These are phyloP conservation scores for Cynoglossus semilaevis DNA, from an alignment of 2,113 vertebrate genomes.

Conservation along the genomic window DNA sequence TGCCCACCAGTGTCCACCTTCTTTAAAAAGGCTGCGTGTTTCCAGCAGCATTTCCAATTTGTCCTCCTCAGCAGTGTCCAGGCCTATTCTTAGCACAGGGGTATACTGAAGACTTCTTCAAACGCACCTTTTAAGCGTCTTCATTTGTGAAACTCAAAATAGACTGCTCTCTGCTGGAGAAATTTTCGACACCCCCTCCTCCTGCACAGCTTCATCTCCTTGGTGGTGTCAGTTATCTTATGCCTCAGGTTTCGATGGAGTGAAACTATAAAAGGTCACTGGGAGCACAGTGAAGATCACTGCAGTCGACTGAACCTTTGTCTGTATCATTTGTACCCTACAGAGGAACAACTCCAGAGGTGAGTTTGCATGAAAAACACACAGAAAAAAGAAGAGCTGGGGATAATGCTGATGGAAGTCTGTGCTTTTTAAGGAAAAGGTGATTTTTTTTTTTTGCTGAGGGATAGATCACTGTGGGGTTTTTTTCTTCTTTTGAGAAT, in stretches of 20 bases:
- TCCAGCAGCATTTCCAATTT: slow-evolving; percentile 59
- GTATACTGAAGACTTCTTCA: slow-evolving; percentile 74
- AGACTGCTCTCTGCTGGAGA: slow-evolving; percentile 59
- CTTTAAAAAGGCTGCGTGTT: slow-evolving; percentile 22
- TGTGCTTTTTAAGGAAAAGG: too few species aligned
- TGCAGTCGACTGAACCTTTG: slow-evolving; percentile 74
- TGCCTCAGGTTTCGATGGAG: slow-evolving; percentile 70
- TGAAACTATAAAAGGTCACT: slow-evolving; percentile 77
- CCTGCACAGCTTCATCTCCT: neutral
- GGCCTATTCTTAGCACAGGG: slow-evolving; percentile 75
- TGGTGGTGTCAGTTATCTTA: slow-evolving; percentile 75
- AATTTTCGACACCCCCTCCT: slow-evolving; percentile 45
- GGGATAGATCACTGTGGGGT: slow-evolving; percentile 17
- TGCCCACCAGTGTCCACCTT: slow-evolving; percentile 25
- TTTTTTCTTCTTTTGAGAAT: slow-evolving; percentile 6
- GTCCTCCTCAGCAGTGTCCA: slow-evolving; percentile 65
- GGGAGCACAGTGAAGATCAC: slow-evolving; percentile 61
- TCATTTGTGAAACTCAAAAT: slow-evolving; percentile 81
- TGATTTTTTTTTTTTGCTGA: too few species aligned
- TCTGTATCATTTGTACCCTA: slow-evolving; percentile 68
- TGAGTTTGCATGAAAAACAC: slow-evolving; percentile 65
- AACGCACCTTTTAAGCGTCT: slow-evolving; percentile 84
- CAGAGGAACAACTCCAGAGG: slow-evolving; percentile 71
- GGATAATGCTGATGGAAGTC: slow-evolving; percentile 5
- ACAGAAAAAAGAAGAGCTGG: neutral